phyloP scores from a whole-genome alignment of 2,888 invertebrate species.

The Augiades crinisus region DNA sequence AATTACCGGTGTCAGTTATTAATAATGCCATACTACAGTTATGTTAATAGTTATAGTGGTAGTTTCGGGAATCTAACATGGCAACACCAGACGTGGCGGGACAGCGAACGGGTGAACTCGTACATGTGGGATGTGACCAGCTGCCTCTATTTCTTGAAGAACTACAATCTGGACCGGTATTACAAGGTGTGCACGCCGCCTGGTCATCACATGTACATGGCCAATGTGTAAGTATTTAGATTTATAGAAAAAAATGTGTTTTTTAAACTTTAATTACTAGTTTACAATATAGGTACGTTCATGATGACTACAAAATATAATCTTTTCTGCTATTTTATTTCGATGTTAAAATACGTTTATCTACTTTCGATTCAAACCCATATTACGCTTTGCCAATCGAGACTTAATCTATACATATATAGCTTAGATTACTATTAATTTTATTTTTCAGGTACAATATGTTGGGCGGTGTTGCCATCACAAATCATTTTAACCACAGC shows the following conservation, averaged over 20 bases:
- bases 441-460: constrained; percentile 77
- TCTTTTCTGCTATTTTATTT: too few species aligned
- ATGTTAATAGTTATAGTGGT: constrained; percentile 32
- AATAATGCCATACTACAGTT: constrained; percentile 71
- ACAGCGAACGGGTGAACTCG: constrained; percentile 66
- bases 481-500: constrained; percentile 73
- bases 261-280: too few species aligned
- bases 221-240: constrained; percentile 80
- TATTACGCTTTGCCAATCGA: too few species aligned
- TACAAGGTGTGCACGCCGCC: constrained; percentile 84
- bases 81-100: constrained; percentile 43
- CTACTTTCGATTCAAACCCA: too few species aligned
- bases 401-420: too few species aligned
- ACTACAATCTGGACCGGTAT: constrained; percentile 80
- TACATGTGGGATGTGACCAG: constrained; percentile 85
- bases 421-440: too few species aligned
- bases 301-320: too few species aligned
- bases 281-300: too few species aligned
- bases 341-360: too few species aligned
- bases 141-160: constrained; percentile 82
- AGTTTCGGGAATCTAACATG: constrained; percentile 34
- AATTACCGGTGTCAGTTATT: constrained; percentile 82
- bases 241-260: too few species aligned
- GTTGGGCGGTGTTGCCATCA: constrained; percentile 81
- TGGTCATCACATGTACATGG: constrained; percentile 83